phyloP scores from a whole-genome alignment of 2,888 invertebrate species.

The Sinhomidia bicolor region DNA sequence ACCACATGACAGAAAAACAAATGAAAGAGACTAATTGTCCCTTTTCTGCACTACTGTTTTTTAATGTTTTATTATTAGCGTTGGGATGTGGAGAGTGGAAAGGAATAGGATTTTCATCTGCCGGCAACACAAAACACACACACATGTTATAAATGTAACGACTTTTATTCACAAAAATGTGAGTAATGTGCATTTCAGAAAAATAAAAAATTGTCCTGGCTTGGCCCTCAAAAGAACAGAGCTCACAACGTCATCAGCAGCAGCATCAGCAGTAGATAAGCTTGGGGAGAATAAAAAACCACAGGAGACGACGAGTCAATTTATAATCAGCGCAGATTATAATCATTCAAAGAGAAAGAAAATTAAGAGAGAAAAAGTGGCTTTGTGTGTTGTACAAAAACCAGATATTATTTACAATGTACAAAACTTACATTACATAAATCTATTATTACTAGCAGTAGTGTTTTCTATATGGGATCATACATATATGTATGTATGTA shows the following conservation, averaged over 20 bases:
- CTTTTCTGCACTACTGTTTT: constrained; percentile 65
- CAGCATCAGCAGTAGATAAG: neutral
- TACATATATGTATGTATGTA: neutral
- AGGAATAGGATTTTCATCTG: constrained; percentile 36
- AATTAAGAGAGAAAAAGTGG: constrained; percentile 45
- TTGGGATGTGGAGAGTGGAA: constrained; percentile 30
- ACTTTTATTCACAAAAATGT: constrained; percentile 64
- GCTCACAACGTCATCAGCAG: neutral
- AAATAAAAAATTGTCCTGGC: constrained; percentile 61
- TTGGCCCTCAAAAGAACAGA: constrained; percentile 48
- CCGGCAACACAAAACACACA: neutral
- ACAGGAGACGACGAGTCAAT: constrained; percentile 73
- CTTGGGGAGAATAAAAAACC: constrained; percentile 65
- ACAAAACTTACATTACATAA: neutral
- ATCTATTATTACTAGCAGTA: neutral
- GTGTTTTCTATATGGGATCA: no score
- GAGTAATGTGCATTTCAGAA: constrained; percentile 70
- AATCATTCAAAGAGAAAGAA: constrained; percentile 61
- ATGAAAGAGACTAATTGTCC: constrained; percentile 79
- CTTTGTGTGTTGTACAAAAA: constrained; percentile 38
- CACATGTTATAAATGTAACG: constrained; percentile 46
- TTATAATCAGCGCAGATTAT: constrained; percentile 73
- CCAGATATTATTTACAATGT: neutral
- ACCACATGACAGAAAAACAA: constrained; percentile 60
- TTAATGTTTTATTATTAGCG: constrained; percentile 63